These are phyloP conservation scores for Dipodomys spectabilis DNA, from an alignment of 2,113 vertebrate genomes.

Conservation along the genomic window DNA sequence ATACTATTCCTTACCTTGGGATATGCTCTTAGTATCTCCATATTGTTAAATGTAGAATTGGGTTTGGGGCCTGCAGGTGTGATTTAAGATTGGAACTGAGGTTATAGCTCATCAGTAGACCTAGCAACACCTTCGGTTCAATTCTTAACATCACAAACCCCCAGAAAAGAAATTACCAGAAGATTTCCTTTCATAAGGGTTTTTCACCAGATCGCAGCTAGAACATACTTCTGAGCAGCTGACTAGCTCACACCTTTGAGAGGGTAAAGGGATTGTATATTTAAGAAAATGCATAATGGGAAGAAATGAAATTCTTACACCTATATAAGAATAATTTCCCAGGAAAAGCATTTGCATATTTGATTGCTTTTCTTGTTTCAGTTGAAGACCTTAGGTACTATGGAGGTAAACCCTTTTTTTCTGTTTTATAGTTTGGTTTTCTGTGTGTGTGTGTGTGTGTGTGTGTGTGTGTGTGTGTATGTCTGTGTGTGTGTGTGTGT, in stretches of 20 bases:
- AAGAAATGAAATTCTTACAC: neutral
- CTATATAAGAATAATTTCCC: constrained; percentile 16
- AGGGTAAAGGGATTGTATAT: neutral
- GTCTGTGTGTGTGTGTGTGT: too few relatives aligned
- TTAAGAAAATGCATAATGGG: neutral
- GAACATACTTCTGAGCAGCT: neutral
- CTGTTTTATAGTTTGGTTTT: too few relatives aligned
- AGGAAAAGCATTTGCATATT: neutral
- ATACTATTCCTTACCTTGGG: neutral
- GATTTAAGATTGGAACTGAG: too few relatives aligned
- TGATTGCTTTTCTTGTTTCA: neutral
- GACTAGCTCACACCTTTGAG: neutral
- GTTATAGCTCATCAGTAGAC: neutral
- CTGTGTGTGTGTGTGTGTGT: too few relatives aligned
- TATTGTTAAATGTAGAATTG: constrained; percentile 39
- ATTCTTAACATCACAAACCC: neutral
- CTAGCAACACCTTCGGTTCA: neutral
- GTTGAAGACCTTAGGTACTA: neutral
- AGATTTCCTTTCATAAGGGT: neutral
- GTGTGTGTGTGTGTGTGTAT: too few relatives aligned
- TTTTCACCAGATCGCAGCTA: neutral
- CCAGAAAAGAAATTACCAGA: neutral
- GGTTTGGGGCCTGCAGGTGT: too few relatives aligned
- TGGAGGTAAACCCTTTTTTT: too few relatives aligned
- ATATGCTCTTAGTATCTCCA: neutral